Conservation (phyloP, 2,113 vertebrate genomes). For the Centrocercus urophasianus region DNA sequence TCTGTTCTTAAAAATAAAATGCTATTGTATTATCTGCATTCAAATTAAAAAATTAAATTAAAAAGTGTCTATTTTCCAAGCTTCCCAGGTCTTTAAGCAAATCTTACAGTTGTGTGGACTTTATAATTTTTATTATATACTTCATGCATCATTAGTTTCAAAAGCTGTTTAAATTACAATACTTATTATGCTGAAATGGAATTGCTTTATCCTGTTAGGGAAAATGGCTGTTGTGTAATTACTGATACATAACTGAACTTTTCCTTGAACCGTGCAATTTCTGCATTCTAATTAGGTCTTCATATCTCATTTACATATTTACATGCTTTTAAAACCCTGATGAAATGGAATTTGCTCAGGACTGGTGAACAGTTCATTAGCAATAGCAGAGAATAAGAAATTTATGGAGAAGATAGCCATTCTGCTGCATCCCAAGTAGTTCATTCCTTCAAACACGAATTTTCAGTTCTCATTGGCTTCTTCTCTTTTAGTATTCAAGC, state of each 20-base stretch:
- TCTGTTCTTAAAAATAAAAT: conserved; percentile 5
- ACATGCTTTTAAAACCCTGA: conserved; percentile 2
- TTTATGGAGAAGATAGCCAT: not conserved
- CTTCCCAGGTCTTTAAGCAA: conserved; percentile 15
- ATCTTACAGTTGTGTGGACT: not conserved
- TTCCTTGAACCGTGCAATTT: conserved; percentile 28
- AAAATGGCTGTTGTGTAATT: conserved; percentile 41
- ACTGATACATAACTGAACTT: conserved; percentile 32
- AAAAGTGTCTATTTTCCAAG: not conserved
- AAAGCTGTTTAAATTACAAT: conserved; percentile 56
- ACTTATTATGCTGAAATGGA: conserved; percentile 45
- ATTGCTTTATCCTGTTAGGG: conserved; percentile 34
- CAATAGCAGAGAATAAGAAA: not conserved
- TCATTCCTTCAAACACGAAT: not conserved
- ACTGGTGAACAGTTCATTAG: not conserved
- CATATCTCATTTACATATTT: conserved; percentile 30
- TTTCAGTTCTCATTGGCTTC: not conserved
- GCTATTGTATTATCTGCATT: not conserved
- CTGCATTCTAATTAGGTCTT: conserved; percentile 30
- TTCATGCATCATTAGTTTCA: conserved; percentile 29
- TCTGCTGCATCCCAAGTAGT: not conserved
- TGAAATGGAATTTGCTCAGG: conserved; percentile 22
- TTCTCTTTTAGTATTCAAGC: not conserved
- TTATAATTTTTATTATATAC: conserved; percentile 25
- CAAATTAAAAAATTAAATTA: not conserved